A percentile compares a stretch with the other conserved stretches of the same genome.
These are phyloP conservation scores for Ictalurus furcatus DNA, from an alignment of 2,113 vertebrate species.

Conservation along the genomic window DNA sequence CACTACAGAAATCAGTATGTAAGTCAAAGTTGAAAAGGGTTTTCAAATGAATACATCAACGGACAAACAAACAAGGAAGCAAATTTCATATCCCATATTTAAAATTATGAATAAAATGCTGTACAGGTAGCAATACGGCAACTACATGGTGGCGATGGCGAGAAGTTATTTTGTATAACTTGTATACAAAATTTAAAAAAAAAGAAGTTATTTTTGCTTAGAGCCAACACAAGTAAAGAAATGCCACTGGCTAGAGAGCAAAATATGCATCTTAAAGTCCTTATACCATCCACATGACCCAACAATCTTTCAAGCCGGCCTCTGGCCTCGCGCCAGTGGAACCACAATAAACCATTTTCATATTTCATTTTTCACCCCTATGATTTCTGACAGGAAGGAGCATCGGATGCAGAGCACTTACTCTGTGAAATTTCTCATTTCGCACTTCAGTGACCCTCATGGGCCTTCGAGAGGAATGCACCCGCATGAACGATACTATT, in stretches of 20 bases:
- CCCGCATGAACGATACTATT: slow-evolving; percentile 48
- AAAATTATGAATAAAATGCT: background rate
- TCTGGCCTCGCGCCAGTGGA: slow-evolving; percentile 7
- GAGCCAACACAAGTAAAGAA: too few relatives aligned
- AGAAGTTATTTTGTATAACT: background rate
- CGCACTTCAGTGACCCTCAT: slow-evolving; percentile 66
- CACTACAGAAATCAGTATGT: background rate
- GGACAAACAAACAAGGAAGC: background rate
- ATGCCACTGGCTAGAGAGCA: background rate
- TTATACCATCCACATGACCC: slow-evolving; percentile 2
- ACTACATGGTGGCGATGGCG: background rate
- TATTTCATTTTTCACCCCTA: slow-evolving; percentile 29
- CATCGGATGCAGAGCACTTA: slow-evolving; percentile 55
- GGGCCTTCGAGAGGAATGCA: slow-evolving; percentile 58
- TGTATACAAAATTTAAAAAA: too few relatives aligned
- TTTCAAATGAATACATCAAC: background rate
- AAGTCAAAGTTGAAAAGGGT: background rate
- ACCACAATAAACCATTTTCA: slow-evolving; percentile 48
- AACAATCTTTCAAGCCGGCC: slow-evolving; percentile 1
- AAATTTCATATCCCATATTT: background rate
- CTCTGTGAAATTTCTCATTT: slow-evolving; percentile 74
- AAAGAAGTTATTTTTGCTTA: background rate
- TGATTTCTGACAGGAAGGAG: slow-evolving; percentile 28
- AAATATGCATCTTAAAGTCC: background rate
- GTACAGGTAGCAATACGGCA: background rate